Evolutionary conservation across 2,888 invertebrate species (phyloP).

Genomic region (Clitarchus hookeri): DNA sequence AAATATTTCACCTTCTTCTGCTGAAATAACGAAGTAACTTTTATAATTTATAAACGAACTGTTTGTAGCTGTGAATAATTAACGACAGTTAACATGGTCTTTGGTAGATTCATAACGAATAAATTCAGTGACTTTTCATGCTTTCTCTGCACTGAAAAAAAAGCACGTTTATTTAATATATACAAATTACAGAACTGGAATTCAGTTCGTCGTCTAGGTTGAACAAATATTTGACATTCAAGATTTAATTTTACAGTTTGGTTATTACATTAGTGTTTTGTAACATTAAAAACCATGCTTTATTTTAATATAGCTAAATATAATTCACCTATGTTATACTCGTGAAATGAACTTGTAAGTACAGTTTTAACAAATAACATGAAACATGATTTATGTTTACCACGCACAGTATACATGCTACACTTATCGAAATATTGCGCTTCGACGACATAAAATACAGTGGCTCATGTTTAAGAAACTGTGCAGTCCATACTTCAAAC

Average conservation of each 20-base stretch:
- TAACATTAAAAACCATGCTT: neutral
- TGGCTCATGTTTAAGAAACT: neutral
- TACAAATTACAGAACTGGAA: too few species aligned
- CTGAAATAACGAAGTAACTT: too few species aligned
- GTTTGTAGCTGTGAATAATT: too few species aligned
- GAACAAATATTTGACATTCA: neutral
- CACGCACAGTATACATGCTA: neutral
- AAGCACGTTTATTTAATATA: too few species aligned
- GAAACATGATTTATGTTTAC: neutral
- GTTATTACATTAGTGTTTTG: neutral
- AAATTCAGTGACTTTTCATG: too few species aligned
- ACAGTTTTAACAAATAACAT: neutral
- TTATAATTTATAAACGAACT: too few species aligned
- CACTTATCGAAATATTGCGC: neutral
- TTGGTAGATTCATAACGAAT: too few species aligned
- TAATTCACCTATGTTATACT: neutral
- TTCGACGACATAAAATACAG: neutral
- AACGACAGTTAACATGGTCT: too few species aligned
- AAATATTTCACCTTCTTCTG: too few species aligned
- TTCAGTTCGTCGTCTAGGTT: neutral
- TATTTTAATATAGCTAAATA: neutral
- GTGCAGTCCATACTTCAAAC: neutral
- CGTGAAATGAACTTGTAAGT: constrained; percentile 6
- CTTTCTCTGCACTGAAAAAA: too few species aligned
- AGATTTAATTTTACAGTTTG: neutral